Conservation (phyloP, 2,888 invertebrate species). For the Tetropium fuscum region DNA sequence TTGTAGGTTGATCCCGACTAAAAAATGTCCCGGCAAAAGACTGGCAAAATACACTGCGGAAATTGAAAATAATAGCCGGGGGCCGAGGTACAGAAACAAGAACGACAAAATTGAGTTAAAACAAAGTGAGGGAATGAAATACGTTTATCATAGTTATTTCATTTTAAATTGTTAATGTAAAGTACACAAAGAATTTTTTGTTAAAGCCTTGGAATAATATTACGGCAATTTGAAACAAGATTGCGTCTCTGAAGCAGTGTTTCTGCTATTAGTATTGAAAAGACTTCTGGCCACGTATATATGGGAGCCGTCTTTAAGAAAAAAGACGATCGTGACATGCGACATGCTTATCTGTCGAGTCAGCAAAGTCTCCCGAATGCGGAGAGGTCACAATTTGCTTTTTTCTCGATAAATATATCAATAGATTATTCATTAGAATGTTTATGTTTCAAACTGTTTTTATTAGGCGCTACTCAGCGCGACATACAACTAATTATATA, state of each 20-base stretch:
- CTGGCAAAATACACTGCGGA: conserved; percentile 55
- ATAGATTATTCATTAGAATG: too few relatives aligned
- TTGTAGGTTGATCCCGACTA: conserved; percentile 44
- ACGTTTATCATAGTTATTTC: conserved; percentile 47
- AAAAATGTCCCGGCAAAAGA: conserved; percentile 47
- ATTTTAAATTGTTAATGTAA: conserved; percentile 44
- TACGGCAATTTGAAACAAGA: conserved; percentile 3
- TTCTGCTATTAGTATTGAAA: too few relatives aligned
- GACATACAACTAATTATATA: too few relatives aligned
- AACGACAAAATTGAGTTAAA: conserved; percentile 58
- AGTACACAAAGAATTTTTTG: conserved; percentile 29
- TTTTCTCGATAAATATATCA: too few relatives aligned
- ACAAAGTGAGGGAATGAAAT: conserved; percentile 54
- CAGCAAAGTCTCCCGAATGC: too few relatives aligned
- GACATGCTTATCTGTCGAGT: too few relatives aligned
- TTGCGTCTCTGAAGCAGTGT: conserved; percentile 5
- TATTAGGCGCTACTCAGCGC: too few relatives aligned
- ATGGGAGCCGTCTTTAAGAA: too few relatives aligned
- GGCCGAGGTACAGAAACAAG: conserved; percentile 40
- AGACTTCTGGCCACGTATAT: too few relatives aligned
- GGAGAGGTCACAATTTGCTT: too few relatives aligned
- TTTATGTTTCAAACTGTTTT: too few relatives aligned
- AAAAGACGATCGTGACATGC: too few relatives aligned
- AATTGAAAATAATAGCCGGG: conserved; percentile 61
- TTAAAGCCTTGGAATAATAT: neutral